Evolutionary conservation across 2,797 vertebrate species (phyloP), one percentile per base, ranked within the genome.

Genomic region (Sebastes trivittatus): DNA sequence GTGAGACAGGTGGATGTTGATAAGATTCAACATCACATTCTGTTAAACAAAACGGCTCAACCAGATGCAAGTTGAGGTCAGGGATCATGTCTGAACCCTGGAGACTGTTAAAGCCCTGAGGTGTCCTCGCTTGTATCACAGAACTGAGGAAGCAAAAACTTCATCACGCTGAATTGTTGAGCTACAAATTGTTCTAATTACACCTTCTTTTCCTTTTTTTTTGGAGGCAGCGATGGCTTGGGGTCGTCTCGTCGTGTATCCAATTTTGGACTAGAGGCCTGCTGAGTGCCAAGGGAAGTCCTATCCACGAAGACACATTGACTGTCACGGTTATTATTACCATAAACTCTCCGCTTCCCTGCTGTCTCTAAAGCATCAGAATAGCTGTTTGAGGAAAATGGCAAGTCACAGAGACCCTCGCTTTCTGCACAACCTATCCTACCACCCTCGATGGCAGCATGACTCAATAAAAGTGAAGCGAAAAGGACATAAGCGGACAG

Each of bases 381-480:
- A 81, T 61, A 86, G 78, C 60, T 61, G 64, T 64, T 81, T 42
- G 79, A 86, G 42, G 66, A 90, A 23, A 72, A 96, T 96, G 95
- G 88, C 87, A 70, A 88, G 69, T 80, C 91, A 93, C 62, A 91
- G 63, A 89, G 92, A 96, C 91, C 86, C 90, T 83, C 91, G 87
- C 65, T 92, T 94, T 86, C 90, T 95, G 74, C 93, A 92, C 89
- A 94, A 93, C 81, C 92, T 95, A 42, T 95, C 95, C 34, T 88
- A 95, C 80, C 95, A 96, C 77, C 95, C 96, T 2, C 94, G 94
- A 94, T 96, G 95, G 96, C 82, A 81, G 61, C 90, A 83, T 23
- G 72, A 88, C 30, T 83, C 84, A 3, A 22, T 78, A n/a, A 87
- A 90, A 80, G 52, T 80, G 10, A 90, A 86, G 68, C 78, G 77